Conservation (phyloP, 35 echinoderm and acorn worm species). For the Apostichopus parvimensis region DNA sequence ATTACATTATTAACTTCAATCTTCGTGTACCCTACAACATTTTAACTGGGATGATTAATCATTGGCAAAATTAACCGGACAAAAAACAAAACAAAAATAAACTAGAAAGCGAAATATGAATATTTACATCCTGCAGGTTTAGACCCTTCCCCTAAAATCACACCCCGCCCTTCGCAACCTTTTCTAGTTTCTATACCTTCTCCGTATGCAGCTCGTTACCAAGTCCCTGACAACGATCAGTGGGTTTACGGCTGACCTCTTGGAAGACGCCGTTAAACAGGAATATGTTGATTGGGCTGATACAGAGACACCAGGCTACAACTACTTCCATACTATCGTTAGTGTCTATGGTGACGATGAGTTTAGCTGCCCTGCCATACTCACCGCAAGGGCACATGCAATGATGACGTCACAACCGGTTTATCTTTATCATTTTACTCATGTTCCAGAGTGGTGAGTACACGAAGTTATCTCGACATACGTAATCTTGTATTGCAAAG, state of each 20-base stretch:
- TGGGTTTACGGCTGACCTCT: neutral
- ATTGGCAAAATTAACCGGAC: too few species aligned
- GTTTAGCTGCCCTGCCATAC: conserved; percentile 23
- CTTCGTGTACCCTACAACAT: too few species aligned
- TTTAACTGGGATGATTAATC: too few species aligned
- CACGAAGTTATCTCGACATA: too few species aligned
- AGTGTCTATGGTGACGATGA: conserved; percentile 17
- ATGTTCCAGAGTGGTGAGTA: conserved; percentile 18
- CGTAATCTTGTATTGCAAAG: too few species aligned
- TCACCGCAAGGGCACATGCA: conserved; percentile 20
- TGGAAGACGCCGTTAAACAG: conserved; percentile 28
- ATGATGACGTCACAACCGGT: conserved; percentile 34
- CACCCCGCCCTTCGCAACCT: too few species aligned
- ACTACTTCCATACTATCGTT: neutral
- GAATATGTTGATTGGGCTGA: conserved; percentile 14
- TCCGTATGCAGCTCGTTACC: neutral
- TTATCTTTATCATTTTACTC: conserved; percentile 28
- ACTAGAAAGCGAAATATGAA: too few species aligned
- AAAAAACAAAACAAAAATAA: too few species aligned
- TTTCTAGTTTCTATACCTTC: too few species aligned
- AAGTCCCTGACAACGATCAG: neutral
- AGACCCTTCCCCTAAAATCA: too few species aligned
- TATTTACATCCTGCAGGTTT: too few species aligned
- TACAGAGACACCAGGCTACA: neutral
- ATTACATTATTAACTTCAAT: too few species aligned